A percentile compares a stretch with the other conserved stretches of the same genome.
These are phyloP conservation scores for Oligia latruncula DNA, from an alignment of 2,888 invertebrate species.

Conservation along the genomic window DNA sequence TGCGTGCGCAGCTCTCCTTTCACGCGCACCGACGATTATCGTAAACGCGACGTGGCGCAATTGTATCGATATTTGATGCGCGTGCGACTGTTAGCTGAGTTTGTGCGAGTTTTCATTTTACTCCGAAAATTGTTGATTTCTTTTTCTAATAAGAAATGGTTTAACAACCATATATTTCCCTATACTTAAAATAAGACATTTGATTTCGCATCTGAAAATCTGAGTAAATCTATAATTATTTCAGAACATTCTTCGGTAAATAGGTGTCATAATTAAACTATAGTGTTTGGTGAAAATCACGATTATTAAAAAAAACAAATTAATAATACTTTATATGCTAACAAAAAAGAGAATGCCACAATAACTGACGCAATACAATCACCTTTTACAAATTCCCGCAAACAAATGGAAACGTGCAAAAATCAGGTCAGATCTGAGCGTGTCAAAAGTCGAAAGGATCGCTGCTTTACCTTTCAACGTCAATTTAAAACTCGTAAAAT, in stretches of 20 bases:
- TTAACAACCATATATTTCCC: not conserved
- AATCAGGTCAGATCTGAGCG: constrained; percentile 77
- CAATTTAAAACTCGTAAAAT: constrained; percentile 85
- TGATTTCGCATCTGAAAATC: not conserved
- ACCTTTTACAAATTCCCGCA: constrained; percentile 19
- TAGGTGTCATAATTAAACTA: not conserved
- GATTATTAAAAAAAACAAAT: not conserved
- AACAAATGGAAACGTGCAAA: constrained; percentile 74
- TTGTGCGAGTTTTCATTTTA: constrained; percentile 67
- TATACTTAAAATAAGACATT: not conserved
- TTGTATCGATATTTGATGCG: constrained; percentile 73
- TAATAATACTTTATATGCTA: not conserved
- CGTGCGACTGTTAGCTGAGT: constrained; percentile 59
- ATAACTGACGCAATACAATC: constrained; percentile 10
- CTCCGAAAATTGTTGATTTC: not conserved
- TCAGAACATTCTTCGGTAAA: not conserved
- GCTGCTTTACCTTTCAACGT: constrained; percentile 70
- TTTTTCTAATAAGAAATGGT: not conserved
- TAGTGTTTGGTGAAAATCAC: not conserved
- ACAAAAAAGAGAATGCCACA: constrained; percentile 5
- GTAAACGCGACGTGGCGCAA: constrained; percentile 75
- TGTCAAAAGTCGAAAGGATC: constrained; percentile 85
- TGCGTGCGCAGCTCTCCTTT: constrained; percentile 70
- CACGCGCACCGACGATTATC: constrained; percentile 73
- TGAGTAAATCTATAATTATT: not conserved